A percentile compares a stretch with the other conserved stretches of the same genome.
These are phyloP conservation scores for Syngnathus typhle DNA, from an alignment of 2,113 vertebrate species.

Conservation along the genomic window DNA sequence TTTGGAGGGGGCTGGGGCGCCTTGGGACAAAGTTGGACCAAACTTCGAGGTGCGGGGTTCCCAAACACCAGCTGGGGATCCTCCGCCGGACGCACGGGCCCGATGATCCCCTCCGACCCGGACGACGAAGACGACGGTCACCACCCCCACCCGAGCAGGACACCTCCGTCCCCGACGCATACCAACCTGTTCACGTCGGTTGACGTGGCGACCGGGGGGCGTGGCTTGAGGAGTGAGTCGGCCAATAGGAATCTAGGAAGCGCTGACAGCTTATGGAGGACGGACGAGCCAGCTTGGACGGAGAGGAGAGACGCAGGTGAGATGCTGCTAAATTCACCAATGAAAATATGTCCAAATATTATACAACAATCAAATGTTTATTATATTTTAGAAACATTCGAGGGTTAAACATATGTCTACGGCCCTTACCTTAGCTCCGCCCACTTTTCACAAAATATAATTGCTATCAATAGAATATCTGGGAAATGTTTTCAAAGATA, in stretches of 20 bases:
- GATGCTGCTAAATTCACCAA: slow-evolving; percentile 22
- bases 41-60: slow-evolving; percentile 39
- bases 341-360: background rate
- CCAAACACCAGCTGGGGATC: slow-evolving; percentile 45
- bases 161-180: slow-evolving; percentile 65
- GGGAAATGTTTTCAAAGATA: background rate
- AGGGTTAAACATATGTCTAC: background rate
- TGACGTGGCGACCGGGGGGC: slow-evolving; percentile 66
- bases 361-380: background rate
- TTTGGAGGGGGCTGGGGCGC: slow-evolving; percentile 66
- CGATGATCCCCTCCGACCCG: slow-evolving; percentile 39
- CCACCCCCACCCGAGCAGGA: slow-evolving; percentile 38
- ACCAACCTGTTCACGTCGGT: slow-evolving; percentile 90
- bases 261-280: slow-evolving; percentile 69
- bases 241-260: slow-evolving; percentile 40
- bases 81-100: slow-evolving; percentile 18
- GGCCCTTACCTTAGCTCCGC: background rate
- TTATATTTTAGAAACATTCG: background rate
- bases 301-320: slow-evolving; percentile 83
- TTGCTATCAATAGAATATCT: background rate
- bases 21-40: slow-evolving; percentile 52
- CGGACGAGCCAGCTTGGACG: slow-evolving; percentile 69
- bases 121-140: slow-evolving; percentile 55
- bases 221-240: slow-evolving; percentile 37
- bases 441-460: background rate